Evolutionary conservation across 2,797 vertebrate species (phyloP).

Genomic region (Schizothorax lantsangensis): DNA sequence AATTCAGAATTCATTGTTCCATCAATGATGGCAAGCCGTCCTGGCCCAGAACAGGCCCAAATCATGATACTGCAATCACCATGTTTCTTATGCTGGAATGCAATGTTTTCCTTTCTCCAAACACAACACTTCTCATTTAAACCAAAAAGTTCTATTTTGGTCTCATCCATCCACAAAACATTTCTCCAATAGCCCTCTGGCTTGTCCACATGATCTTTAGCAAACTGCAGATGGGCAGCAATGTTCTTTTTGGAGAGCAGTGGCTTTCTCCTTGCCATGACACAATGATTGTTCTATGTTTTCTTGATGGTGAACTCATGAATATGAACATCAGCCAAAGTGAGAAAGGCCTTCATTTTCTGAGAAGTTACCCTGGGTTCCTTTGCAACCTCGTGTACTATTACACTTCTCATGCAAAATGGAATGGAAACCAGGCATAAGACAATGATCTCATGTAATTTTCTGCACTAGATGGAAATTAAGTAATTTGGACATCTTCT

Average conservation of each 20-base stretch:
- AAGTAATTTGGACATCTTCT: not conserved
- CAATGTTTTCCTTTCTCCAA: not conserved
- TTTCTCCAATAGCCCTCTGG: not conserved
- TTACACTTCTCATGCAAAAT: not conserved
- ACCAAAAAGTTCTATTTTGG: not conserved
- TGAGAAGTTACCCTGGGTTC: not conserved
- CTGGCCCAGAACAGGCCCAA: not conserved
- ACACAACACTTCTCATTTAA: not conserved
- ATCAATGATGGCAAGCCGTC: not conserved
- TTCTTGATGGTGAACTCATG: not conserved
- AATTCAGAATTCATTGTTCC: not conserved
- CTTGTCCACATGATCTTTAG: not conserved
- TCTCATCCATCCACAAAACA: not conserved
- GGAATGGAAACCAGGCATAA: not conserved
- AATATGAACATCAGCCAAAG: not conserved
- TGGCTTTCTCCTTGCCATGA: not conserved
- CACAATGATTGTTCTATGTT: not conserved
- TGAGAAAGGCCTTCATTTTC: not conserved
- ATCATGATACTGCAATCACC: not conserved
- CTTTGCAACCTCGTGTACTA: not conserved
- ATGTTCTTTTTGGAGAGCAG: not conserved
- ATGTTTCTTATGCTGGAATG: not conserved
- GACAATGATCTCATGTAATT: not conserved
- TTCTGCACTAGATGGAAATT: not conserved
- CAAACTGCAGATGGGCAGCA: not conserved